phyloP scores from a whole-genome alignment of 2,797 vertebrate genomes.

The Lerista edwardsae region DNA sequence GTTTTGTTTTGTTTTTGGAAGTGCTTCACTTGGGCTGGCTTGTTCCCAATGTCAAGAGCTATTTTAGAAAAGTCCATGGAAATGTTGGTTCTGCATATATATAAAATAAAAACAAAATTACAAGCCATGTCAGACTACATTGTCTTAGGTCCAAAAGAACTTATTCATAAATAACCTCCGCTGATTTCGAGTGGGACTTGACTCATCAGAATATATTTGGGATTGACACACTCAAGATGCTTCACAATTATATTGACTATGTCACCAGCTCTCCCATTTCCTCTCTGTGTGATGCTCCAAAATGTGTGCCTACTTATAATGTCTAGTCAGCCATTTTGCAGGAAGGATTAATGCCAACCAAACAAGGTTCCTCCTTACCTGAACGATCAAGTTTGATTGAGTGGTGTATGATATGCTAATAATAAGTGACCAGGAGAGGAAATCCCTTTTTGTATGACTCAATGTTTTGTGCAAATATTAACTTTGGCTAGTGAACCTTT shows the following conservation, averaged over 20 bases:
- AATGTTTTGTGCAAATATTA: constrained; percentile 87
- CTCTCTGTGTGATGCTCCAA: neutral
- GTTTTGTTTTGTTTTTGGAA: no score
- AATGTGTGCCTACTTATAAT: neutral
- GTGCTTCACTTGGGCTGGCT: neutral
- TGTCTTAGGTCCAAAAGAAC: neutral
- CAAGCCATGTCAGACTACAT: neutral
- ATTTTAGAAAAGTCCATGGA: neutral
- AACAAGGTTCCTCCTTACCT: constrained; percentile 19
- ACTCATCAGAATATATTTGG: neutral
- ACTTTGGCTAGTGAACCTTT: constrained; percentile 79
- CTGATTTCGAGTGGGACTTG: neutral
- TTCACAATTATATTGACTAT: neutral
- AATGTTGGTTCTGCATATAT: neutral
- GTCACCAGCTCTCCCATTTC: neutral
- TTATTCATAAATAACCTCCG: neutral
- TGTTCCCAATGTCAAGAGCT: neutral
- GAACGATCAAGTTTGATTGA: constrained; percentile 68
- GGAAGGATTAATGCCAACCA: constrained; percentile 22
- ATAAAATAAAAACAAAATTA: neutral
- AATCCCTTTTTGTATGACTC: constrained; percentile 82
- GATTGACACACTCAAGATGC: neutral
- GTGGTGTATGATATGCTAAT: constrained; percentile 60
- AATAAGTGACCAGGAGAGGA: constrained; percentile 72
- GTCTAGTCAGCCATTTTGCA: neutral